phyloP scores from a whole-genome alignment of 2,113 vertebrate genomes.

The Taxidea taxus region DNA sequence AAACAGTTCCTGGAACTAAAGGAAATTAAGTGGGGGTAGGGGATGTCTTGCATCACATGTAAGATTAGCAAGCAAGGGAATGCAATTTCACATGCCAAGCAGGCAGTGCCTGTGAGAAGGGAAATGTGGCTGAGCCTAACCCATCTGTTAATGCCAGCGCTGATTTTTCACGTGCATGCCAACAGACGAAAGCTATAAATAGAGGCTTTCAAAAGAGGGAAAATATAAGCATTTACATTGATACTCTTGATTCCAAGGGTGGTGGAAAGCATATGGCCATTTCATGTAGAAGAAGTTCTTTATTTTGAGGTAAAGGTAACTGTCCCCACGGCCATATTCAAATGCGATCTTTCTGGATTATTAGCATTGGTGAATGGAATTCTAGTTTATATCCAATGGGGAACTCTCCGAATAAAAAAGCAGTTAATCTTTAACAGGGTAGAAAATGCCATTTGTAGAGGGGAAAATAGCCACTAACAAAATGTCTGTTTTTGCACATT shows the following conservation, averaged over 20 bases:
- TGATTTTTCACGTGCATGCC: neutral
- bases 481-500: neutral
- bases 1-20: neutral
- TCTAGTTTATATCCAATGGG: neutral
- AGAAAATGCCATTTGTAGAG: neutral
- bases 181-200: neutral
- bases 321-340: neutral
- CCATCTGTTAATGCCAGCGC: neutral
- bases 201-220: neutral
- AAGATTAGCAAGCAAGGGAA: neutral
- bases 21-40: no score
- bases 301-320: neutral
- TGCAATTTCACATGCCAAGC: neutral
- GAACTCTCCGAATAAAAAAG: neutral
- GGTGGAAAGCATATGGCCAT: neutral
- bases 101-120: neutral
- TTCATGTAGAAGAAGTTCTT: neutral
- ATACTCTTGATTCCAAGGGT: neutral
- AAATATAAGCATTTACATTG: neutral
- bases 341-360: neutral
- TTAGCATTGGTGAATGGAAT: neutral
- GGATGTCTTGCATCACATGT: fast-evolving
- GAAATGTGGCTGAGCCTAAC: neutral
- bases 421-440: neutral
- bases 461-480: neutral